Conservation (phyloP, 1,140 invertebrate species). For the Cotesia glomerata region DNA sequence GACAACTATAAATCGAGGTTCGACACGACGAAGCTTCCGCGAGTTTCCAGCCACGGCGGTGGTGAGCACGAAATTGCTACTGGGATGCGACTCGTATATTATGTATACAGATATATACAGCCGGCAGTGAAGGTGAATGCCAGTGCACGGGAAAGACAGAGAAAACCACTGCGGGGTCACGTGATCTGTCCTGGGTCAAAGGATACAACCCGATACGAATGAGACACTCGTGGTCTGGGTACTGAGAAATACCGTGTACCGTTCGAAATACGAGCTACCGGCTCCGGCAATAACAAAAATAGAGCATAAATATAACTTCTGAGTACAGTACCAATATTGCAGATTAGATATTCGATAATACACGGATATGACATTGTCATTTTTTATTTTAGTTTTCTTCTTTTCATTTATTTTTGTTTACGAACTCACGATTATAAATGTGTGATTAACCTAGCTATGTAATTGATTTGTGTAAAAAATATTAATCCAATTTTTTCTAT, state of each 20-base stretch:
- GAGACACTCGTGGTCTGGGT: slow-evolving; percentile 1
- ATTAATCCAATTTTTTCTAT: too few relatives aligned
- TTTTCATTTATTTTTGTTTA: too few relatives aligned
- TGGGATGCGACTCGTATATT: slow-evolving; percentile 24
- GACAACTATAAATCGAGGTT: slow-evolving; percentile 20
- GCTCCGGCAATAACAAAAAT: background rate
- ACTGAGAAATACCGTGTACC: background rate
- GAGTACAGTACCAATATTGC: background rate
- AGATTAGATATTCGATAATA: too few relatives aligned
- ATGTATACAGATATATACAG: slow-evolving; percentile 24
- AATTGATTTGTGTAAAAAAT: too few relatives aligned
- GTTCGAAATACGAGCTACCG: background rate
- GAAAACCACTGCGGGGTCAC: slow-evolving; percentile 19
- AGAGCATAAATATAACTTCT: background rate
- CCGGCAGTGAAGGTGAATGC: background rate
- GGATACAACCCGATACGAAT: slow-evolving; percentile 35
- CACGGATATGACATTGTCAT: too few relatives aligned
- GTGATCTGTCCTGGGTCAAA: slow-evolving; percentile 25
- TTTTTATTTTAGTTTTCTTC: too few relatives aligned
- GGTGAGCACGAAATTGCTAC: slow-evolving; percentile 24
- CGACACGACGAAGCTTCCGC: slow-evolving; percentile 19
- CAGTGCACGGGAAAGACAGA: background rate
- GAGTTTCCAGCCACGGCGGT: slow-evolving; percentile 10
- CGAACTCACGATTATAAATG: too few relatives aligned
- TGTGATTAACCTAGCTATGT: too few relatives aligned